Percentiles rank a stretch among this genome's conserved stretches.
These are phyloP conservation scores for Tringa solitaria DNA, from an alignment of 2,113 vertebrate genomes.

Conservation along the genomic window DNA sequence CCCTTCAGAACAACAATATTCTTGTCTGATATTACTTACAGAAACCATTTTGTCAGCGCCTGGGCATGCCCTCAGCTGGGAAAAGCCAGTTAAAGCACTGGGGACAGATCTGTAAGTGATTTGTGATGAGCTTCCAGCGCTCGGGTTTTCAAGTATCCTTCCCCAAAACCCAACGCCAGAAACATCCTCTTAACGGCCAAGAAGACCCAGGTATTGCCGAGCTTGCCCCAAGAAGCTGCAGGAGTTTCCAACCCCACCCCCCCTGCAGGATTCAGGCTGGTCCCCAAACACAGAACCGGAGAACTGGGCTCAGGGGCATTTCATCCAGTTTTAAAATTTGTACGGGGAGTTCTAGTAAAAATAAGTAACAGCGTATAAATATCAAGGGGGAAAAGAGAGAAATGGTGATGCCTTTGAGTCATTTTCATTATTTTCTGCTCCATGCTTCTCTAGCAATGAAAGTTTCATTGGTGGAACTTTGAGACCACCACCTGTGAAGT, in stretches of 20 bases:
- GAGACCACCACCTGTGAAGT: neutral
- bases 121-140: neutral
- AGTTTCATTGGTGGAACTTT: neutral
- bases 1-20: neutral
- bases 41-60: neutral
- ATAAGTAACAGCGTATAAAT: neutral
- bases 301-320: accelerated
- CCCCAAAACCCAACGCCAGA: neutral
- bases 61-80: neutral
- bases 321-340: neutral
- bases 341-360: neutral
- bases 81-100: neutral
- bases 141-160: neutral
- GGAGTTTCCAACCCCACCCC: neutral
- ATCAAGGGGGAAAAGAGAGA: neutral
- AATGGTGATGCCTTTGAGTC: neutral
- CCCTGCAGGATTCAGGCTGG: too few relatives aligned
- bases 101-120: neutral
- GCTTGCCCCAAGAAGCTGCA: neutral
- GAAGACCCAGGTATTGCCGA: neutral
- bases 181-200: neutral
- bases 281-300: accelerated
- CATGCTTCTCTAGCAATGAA: neutral
- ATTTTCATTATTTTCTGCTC: neutral
- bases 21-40: neutral